These are phyloP conservation scores for Calvadosia cruxmelitensis DNA, from an alignment of 30 jellyfish, hydroid and myxozoan species.

Conservation along the genomic window DNA sequence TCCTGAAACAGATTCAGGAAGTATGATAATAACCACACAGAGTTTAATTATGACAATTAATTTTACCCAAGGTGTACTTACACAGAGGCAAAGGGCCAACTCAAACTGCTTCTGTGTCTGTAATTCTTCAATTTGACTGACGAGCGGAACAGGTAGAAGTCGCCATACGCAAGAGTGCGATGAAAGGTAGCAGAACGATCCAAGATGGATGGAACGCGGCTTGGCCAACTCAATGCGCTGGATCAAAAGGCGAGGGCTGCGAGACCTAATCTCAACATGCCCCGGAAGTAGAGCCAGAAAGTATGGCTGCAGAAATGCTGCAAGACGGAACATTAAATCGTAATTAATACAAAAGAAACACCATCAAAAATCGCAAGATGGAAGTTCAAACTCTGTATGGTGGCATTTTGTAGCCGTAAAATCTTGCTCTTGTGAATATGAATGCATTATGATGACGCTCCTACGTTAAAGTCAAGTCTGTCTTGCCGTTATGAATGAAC, in stretches of 20 bases:
- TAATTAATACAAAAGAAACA: too few species aligned
- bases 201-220: constrained; percentile 22
- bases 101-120: constrained; percentile 56
- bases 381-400: too few species aligned
- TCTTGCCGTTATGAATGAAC: too few species aligned
- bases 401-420: too few species aligned
- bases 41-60: neutral
- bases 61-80: too few species aligned
- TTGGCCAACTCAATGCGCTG: constrained; percentile 58
- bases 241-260: constrained; percentile 53
- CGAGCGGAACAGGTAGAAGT: constrained; percentile 50
- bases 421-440: too few species aligned
- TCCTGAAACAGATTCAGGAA: constrained; percentile 11
- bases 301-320: too few species aligned
- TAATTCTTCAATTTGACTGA: constrained; percentile 51
- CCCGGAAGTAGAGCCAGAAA: constrained; percentile 65
- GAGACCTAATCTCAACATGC: constrained; percentile 67
- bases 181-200: constrained; percentile 35
- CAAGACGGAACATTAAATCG: too few species aligned
- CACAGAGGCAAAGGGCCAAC: constrained; percentile 55
- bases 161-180: constrained; percentile 71
- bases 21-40: neutral
- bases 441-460: too few species aligned
- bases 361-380: too few species aligned
- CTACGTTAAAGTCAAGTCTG: too few species aligned